These are phyloP conservation scores for Pollenia angustigena DNA, from an alignment of 2,888 invertebrate species.

Conservation along the genomic window DNA sequence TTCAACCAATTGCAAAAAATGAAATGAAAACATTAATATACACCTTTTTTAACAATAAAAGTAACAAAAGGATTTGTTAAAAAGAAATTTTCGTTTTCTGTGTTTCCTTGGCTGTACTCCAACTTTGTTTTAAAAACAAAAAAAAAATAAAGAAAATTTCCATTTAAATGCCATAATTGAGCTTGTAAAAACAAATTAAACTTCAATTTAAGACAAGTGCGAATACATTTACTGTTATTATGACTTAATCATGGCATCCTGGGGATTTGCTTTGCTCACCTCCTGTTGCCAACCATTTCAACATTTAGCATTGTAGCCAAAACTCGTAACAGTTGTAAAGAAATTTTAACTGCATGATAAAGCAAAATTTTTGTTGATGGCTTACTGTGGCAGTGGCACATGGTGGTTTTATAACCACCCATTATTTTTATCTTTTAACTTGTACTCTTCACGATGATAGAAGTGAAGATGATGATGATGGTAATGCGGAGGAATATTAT, in stretches of 20 bases:
- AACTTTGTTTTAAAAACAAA: conserved; percentile 3
- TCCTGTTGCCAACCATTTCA: conserved; percentile 24
- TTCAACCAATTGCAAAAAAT: conserved; percentile 11
- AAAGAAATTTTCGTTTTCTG: neutral
- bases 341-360: conserved; percentile 55
- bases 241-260: conserved; percentile 74
- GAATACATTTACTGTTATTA: conserved; percentile 67
- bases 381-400: conserved; percentile 23
- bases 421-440: conserved; percentile 43
- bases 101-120: neutral
- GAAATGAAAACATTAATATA: conserved; percentile 6
- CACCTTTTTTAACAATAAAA: neutral
- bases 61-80: conserved; percentile 45
- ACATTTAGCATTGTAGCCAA: conserved; percentile 7
- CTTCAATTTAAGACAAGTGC: conserved; percentile 78
- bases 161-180: conserved; percentile 76
- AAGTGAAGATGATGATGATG: too few species aligned
- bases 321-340: conserved; percentile 42
- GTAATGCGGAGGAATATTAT: conserved; percentile 35
- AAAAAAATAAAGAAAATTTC: conserved; percentile 60
- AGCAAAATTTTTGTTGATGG: conserved; percentile 62
- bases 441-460: conserved; percentile 3
- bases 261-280: conserved; percentile 60
- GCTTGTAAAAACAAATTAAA: conserved; percentile 83
- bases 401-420: conserved; percentile 56